Conservation (phyloP, 2,113 vertebrate genomes). For the Neopipo cinnamomea region DNA sequence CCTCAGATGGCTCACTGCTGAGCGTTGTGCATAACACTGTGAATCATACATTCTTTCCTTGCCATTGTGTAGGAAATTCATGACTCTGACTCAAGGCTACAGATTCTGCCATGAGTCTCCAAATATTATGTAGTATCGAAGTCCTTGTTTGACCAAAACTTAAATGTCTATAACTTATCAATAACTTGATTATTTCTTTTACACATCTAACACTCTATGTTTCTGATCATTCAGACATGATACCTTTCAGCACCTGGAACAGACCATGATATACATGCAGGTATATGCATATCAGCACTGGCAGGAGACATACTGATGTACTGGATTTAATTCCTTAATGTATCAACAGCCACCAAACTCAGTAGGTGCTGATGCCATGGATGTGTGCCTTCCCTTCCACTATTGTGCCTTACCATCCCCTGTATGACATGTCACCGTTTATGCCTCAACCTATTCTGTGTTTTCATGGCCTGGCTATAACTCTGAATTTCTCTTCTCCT, state of each 20-base stretch:
- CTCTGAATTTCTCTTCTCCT: background rate
- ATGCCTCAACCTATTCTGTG: background rate
- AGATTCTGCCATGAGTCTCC: background rate
- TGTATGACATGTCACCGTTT: fast-evolving
- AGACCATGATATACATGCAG: background rate
- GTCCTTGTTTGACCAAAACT: background rate
- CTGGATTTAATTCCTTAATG: background rate
- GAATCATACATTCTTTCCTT: background rate
- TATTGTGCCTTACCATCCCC: background rate
- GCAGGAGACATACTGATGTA: background rate
- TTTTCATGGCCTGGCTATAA: background rate
- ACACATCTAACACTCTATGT: background rate
- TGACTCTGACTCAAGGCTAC: background rate
- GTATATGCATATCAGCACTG: background rate
- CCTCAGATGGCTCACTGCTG: background rate
- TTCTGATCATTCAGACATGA: background rate
- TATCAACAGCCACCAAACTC: background rate
- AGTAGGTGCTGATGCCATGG: background rate
- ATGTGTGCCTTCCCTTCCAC: background rate
- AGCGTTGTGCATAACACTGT: background rate
- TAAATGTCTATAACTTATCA: background rate
- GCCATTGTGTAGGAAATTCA: background rate
- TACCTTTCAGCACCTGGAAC: background rate
- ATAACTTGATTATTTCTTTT: background rate
- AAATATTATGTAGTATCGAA: background rate